Evolutionary conservation across 2,797 vertebrate species (phyloP), one percentile per base, ranked within the genome.

Genomic region (Siniperca undulata): DNA sequence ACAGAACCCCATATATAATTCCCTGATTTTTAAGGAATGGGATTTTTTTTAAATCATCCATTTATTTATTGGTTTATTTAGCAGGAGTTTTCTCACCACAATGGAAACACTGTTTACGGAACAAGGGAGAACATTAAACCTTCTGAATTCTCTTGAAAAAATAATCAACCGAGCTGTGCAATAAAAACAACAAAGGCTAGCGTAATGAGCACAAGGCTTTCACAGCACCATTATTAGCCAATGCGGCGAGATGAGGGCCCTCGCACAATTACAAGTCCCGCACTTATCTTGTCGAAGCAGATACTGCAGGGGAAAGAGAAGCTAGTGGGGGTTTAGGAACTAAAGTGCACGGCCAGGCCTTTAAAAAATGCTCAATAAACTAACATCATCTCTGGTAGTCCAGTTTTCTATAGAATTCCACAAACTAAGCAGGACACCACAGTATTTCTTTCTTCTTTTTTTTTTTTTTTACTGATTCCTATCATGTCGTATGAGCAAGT

Each of bases 211-310:
- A 93, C 86, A 72, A 91, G 87, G 89, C 92, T 90, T 94, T 93
- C 89, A 87, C 89, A 76, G 91, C 86, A 76, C 89, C 90, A 94
- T 95, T 95, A 95, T 95, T 94, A 94, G 89, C 90, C 89, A 59
- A 46, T 70, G 76, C 60, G 74, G 86, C 75, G 88, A 94, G 93
- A 95, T 93, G 94, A 95, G 90, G 91, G 88, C 83, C 84, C 92
- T 92, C 65, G 85, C 92, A 95, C 93, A 94, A 95, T 95, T 94
- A 95, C 93, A 86, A 94, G 91, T 91, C 86, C 90, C 52, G 55
- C 90, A 95, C 93, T 96, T 96, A 96, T 96, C 95, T 95, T 91
- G 93, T 92, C 80, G 79, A 82, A 89, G 88, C 94, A 95, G 93
- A 94, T 95, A 92, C 92, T 92, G 90, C 86, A 86, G 85, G 81